Base-by-base conservation (phyloP, 2,113 vertebrate genomes). In the Microcebus lehilahytsara region DNA sequence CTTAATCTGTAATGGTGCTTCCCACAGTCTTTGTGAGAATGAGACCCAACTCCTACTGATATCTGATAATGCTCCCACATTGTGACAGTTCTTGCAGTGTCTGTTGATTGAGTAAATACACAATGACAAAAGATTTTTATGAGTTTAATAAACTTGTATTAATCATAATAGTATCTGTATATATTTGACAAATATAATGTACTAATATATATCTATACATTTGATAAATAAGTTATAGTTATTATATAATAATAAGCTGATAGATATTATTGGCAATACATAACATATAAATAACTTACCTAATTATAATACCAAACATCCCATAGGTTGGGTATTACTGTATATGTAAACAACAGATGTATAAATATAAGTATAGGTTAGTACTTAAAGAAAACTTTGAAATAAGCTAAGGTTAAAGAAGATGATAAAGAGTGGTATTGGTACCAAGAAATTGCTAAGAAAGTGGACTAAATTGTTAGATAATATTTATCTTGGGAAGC, bases 341-440 rank as follows among this genome's bases (percentile, higher is more conserved):
- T 37, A 7, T 49, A 9, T 53, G 2, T 32, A 14, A 51, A 12
- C 3, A 11, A 46, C 25, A 9, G 0, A 1, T 14, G 6, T 7
- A 0, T 46, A 53, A 71, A 58, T 72, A 13, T 9, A 78, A 25
- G 14, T 40, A 5, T 56, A 23, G 30, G 5, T 37, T 25, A 89
- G 23, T 72, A 58, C 3, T 1, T 14, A 25, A 37, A 16, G 53
- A 30, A 34, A 13, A 49, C 17, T 79, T 75, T 32, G 22, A 37
- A 49, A 20, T 42, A 60, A 72, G 37, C 60, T 71, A 9, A 46
- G 60, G 34, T 42, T 34, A 22, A 51, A 69, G 85, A 42, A 42
- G 58, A 22, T 30, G 16, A 14, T 46, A 2, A 42, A 9, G 25
- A 30, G 25, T 19, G 32, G 25, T 1, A 49, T 32, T 40, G 2